A percentile compares a stretch with the other conserved stretches of the same genome.
phyloP scores from a whole-genome alignment of 2,797 vertebrate species.

The Ctenosaura bakeri region DNA sequence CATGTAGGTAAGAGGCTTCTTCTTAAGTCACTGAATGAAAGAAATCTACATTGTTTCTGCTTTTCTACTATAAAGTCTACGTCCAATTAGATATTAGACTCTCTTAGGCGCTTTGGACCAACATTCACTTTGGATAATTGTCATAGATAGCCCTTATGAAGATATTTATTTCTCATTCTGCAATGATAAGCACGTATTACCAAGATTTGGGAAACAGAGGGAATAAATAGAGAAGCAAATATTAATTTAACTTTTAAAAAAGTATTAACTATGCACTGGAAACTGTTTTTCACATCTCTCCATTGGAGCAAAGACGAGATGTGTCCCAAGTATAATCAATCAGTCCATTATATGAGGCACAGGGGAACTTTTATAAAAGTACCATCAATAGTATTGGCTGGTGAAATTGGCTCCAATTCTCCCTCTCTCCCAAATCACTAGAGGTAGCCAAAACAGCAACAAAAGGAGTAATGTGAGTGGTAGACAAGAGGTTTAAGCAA shows the following conservation, averaged over 20 bases:
- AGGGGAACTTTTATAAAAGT: conserved; percentile 56
- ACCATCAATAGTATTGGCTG: conserved; percentile 39
- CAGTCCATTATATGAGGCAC: conserved; percentile 42
- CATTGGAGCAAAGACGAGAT: conserved; percentile 38
- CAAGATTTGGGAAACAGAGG: conserved; percentile 15
- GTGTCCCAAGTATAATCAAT: conserved; percentile 53
- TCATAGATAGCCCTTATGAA: neutral
- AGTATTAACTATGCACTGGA: conserved; percentile 15
- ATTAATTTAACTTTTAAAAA: neutral
- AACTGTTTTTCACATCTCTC: conserved; percentile 34
- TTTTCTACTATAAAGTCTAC: neutral
- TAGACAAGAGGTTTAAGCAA: conserved; percentile 50
- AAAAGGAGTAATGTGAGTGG: conserved; percentile 41
- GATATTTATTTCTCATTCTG: conserved; percentile 7
- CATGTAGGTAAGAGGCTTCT: neutral
- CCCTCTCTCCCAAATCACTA: neutral
- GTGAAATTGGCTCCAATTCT: conserved; percentile 39
- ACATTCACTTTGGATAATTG: neutral
- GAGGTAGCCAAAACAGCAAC: conserved; percentile 46
- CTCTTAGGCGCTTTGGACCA: neutral
- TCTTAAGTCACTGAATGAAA: neutral
- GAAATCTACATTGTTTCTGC: neutral
- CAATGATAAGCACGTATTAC: neutral
- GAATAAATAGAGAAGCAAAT: conserved; percentile 38
- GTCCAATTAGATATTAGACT: neutral